Evolutionary conservation across 2,797 vertebrate genomes (phyloP), one percentile per base, ranked within the genome.

Genomic region (Gadopsis marmoratus): DNA sequence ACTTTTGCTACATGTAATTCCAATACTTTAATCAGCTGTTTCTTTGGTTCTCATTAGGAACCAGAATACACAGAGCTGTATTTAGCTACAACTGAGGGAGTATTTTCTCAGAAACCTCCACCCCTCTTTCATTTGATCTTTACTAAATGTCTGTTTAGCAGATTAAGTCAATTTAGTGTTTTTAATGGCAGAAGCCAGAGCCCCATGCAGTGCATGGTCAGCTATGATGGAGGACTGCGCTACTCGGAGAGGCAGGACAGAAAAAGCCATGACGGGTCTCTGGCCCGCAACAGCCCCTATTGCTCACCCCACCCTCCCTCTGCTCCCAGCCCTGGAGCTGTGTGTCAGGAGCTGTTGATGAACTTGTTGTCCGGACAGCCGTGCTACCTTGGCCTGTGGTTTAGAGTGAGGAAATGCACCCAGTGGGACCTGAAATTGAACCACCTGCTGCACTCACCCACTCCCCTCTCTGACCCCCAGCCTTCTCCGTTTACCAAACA

Each of bases 401-500:
- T 88, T 55, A 62, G 86, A 87, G 76, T 77, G 81, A 87, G 92
- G 80, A 93, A 94, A 94, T 88, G 86, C 79, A 78, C 87, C 90
- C 90, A 48, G 77, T 89, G 92, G 93, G 91, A 95, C 86, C 82
- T 88, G 89, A 94, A 93, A 89, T 66, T 45, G 56, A 91, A 84
- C 87, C 93, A 94, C 93, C 92, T 94, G 93, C 93, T 93, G 89
- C 84, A 19, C 82, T 90, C 84, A 58, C 84, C 88, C 89, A 84
- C 86, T 86, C 83, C 26, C 14, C 84, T 87, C 79, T 81, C 73
- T 43, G 84, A 86, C 90, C 93, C 91, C 89, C 92, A 92, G 91
- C 90, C 93, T 73, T 96, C 95, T 96, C 94, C 88, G 37, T 93
- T 96, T 95, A 94, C 94, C 94, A 94, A 96, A 95, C 93, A 95